These are phyloP conservation scores for Amphimallon solstitiale DNA, from an alignment of 2,888 invertebrate genomes.

Conservation along the genomic window DNA sequence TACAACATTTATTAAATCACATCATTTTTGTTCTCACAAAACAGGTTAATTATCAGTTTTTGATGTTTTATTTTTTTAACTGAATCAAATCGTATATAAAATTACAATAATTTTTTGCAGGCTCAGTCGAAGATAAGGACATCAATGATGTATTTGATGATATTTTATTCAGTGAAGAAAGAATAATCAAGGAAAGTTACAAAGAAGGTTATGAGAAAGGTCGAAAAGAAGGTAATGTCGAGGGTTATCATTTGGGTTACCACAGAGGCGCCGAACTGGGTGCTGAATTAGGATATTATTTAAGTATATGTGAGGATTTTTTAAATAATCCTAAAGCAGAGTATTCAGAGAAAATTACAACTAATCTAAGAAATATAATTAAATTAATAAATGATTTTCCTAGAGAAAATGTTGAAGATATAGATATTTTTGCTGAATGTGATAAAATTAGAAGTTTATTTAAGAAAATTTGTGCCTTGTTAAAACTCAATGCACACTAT, in stretches of 20 bases:
- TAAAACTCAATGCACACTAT: slow-evolving; percentile 69
- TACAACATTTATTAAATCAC: too few species aligned
- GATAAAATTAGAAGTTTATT: slow-evolving; percentile 75
- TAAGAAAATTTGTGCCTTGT: slow-evolving; percentile 74
- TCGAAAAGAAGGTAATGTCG: slow-evolving; percentile 69
- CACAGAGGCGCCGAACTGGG: slow-evolving; percentile 81
- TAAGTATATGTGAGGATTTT: slow-evolving; percentile 67
- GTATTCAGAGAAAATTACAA: slow-evolving; percentile 67
- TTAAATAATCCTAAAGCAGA: slow-evolving; percentile 52
- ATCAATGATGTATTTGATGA: slow-evolving; percentile 80
- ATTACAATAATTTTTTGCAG: slow-evolving; percentile 3
- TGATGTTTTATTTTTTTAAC: too few species aligned
- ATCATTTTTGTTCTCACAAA: not conserved
- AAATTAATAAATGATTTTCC: slow-evolving; percentile 74
- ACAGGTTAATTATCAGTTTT: slow-evolving; percentile 1
- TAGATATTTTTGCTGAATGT: slow-evolving; percentile 72
- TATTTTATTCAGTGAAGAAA: slow-evolving; percentile 76
- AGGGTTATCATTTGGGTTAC: slow-evolving; percentile 80
- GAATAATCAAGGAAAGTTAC: slow-evolving; percentile 71
- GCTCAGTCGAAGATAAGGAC: slow-evolving; percentile 62
- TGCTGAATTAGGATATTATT: slow-evolving; percentile 80
- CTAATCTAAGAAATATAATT: slow-evolving; percentile 68
- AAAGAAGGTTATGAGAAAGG: slow-evolving; percentile 76
- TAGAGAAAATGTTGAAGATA: slow-evolving; percentile 69
- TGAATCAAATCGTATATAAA: not conserved